phyloP scores from a whole-genome alignment of 2,797 vertebrate genomes.

The Streptopelia turtur region DNA sequence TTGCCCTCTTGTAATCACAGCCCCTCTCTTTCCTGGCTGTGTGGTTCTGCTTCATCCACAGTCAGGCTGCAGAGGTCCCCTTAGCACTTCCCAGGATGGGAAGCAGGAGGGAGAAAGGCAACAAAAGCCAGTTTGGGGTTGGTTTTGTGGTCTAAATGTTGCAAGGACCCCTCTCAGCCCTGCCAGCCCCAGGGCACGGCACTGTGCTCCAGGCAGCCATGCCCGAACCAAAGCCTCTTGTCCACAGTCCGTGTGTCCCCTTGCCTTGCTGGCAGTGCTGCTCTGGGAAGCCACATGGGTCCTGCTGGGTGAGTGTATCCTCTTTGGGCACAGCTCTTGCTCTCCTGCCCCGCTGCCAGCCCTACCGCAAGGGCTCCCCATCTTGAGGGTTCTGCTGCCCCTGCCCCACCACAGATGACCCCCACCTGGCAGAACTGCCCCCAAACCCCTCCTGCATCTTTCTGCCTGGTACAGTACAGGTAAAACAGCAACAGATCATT shows the following conservation, averaged over 20 bases:
- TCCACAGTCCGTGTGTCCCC: fast-evolving
- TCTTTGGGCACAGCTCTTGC: neutral
- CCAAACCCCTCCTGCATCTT: fast-evolving
- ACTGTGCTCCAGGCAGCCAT: neutral
- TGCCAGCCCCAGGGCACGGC: neutral
- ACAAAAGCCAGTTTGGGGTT: neutral
- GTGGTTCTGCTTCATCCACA: neutral
- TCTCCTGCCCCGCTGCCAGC: neutral
- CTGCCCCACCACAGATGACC: neutral
- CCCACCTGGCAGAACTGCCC: neutral
- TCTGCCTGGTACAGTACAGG: neutral
- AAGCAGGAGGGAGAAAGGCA: neutral
- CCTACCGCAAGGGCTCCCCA: neutral
- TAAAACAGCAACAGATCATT: neutral
- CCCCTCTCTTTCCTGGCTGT: neutral
- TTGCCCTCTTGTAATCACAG: neutral
- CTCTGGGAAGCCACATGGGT: neutral
- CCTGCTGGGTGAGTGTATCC: fast-evolving
- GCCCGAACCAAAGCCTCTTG: neutral
- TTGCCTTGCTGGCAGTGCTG: neutral
- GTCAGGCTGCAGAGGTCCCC: neutral
- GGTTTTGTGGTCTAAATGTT: neutral
- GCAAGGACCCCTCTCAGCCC: neutral
- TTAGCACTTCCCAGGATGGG: neutral
- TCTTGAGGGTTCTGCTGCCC: neutral